Base-by-base conservation (phyloP, 2,113 vertebrate species). In the Anoura caudifer region DNA sequence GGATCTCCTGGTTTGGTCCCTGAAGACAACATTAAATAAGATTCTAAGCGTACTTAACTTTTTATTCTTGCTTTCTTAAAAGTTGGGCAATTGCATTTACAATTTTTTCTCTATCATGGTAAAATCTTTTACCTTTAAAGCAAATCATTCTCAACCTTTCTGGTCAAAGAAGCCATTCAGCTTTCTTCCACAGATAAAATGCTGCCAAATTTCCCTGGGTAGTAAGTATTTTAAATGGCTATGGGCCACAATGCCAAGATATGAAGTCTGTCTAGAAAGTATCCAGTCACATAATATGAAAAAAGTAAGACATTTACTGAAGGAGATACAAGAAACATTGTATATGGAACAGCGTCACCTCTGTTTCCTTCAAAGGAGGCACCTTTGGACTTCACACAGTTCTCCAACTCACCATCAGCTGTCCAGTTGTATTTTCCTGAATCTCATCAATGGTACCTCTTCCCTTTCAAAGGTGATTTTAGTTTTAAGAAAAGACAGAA, bases 101-200 rank as follows among this genome's bases (percentile, higher is more conserved):
- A 33, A 79, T 54, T 92, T 76, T 77, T 77, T 79, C 59, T 86
- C 52, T 7, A 93, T 54, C 14, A 90, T 47, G 6, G 26, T 31
- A 63, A 69, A 77, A 45, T 38, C 24, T 52, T n/a, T 86, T 91
- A 83, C 36, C 16, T 84, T 86, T 95, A 75, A 93, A 94, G 33
- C 38, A 96, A 95, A 93, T 86, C 75, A 81, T 31, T 56, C 24
- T 84, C 59, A 95, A 9, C 31, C 41, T 92, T 75, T 70, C 36
- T 84, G 17, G 38, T 89, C 45, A 91, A 75, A 94, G 87, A n/a
- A 45, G 33, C 38, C 14, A 76, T 72, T 92, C 41, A 65, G 65
- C 75, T 67, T 56, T 96, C 63, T 90, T 91, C 56, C 31, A 69
- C 82, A 93, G 63, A 76, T 72, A 52, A 95, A 95, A 73, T 76